A percentile compares a stretch with the other conserved stretches of the same genome.
Conservation (phyloP, 2,888 invertebrate species). For the Latrodectus hesperus region DNA sequence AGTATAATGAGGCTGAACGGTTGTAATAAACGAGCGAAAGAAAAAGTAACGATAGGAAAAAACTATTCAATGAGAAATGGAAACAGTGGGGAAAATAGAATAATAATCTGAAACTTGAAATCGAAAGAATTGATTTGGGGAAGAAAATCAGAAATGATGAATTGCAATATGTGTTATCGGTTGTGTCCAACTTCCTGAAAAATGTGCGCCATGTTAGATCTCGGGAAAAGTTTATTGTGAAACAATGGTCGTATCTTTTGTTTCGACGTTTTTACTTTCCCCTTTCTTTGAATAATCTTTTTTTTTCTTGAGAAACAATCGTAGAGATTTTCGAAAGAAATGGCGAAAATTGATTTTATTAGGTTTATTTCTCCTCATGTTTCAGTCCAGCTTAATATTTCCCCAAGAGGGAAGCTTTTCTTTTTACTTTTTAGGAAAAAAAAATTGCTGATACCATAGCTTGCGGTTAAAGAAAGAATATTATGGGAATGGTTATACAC, state of each 20-base stretch:
- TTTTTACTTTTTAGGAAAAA: not conserved
- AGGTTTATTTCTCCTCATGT: constrained; percentile 21
- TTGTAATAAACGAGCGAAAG: constrained; percentile 50
- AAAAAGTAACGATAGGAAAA: constrained; percentile 24
- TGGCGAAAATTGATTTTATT: constrained; percentile 66
- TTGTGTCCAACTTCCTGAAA: constrained; percentile 46
- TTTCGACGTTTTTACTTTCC: constrained; percentile 4
- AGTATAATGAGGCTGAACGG: constrained; percentile 61
- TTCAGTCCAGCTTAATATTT: not conserved
- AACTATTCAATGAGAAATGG: constrained; percentile 31
- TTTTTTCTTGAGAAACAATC: not conserved
- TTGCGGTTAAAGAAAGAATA: constrained; percentile 1
- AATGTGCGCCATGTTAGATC: constrained; percentile 42
- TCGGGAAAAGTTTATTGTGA: constrained; percentile 64
- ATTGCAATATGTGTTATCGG: constrained; percentile 68
- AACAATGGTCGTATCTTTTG: constrained; percentile 59
- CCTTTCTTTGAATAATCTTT: constrained; percentile 57
- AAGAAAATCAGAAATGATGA: constrained; percentile 67
- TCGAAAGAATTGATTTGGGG: constrained; percentile 63
- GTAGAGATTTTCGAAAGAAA: constrained; percentile 37
- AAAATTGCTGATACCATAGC: constrained; percentile 11
- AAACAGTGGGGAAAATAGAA: constrained; percentile 40
- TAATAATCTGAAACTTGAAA: constrained; percentile 58
- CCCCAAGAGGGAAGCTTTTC: not conserved
- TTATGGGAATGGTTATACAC: constrained; percentile 26